A percentile compares a stretch with the other conserved stretches of the same genome.
Evolutionary conservation across 2,797 vertebrate species (phyloP).

Genomic region (Meriones psammophilus): DNA sequence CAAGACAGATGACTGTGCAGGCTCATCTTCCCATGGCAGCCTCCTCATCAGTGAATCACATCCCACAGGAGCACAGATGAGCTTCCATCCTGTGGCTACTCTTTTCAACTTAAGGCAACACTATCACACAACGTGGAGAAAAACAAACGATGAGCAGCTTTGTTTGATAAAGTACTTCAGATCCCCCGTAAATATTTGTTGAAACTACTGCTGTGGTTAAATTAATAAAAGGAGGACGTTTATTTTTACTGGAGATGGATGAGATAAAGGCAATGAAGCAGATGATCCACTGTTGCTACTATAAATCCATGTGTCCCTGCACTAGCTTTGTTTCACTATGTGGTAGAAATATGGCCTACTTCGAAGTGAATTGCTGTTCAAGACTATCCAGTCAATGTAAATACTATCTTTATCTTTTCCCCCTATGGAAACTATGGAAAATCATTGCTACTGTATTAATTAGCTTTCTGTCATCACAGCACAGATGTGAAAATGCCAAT

Average conservation of each 20-base stretch:
- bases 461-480: neutral
- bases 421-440: neutral
- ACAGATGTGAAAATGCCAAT: neutral
- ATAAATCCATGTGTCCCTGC: neutral
- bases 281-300: neutral
- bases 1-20: neutral
- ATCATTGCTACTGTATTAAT: neutral
- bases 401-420: neutral
- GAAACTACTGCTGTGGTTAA: neutral
- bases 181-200: neutral
- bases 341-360: constrained; percentile 19
- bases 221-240: neutral
- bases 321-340: neutral
- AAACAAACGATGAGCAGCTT: neutral
- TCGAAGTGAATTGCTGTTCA: neutral
- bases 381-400: neutral
- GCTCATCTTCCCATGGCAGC: neutral
- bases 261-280: neutral
- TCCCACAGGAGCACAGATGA: neutral
- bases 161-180: neutral
- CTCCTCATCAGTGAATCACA: neutral
- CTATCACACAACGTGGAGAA: neutral
- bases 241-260: neutral
- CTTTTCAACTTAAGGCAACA: neutral
- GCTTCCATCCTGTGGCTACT: neutral